Evolutionary conservation across 2,888 invertebrate species (phyloP).

Genomic region (Phasia obesa): DNA sequence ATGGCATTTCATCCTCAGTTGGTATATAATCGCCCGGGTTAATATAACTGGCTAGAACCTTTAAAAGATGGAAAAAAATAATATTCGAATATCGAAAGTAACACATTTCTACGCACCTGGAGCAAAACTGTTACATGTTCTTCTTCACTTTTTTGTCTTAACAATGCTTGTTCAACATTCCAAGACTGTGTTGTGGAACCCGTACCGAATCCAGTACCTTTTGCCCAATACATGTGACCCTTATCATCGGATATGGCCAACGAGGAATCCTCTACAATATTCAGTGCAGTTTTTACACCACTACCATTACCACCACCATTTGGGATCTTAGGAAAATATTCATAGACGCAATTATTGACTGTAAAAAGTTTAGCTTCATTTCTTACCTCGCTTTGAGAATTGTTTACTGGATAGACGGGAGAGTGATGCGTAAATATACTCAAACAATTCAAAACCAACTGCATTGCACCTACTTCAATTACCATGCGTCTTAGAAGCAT

Average conservation of each 20-base stretch:
- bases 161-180: constrained; percentile 97
- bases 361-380: not conserved
- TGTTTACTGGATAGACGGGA: constrained; percentile 83
- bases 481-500: constrained; percentile 89
- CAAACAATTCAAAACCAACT: constrained; percentile 92
- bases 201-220: constrained; percentile 98
- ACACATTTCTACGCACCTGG: constrained; percentile 82
- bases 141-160: constrained; percentile 94
- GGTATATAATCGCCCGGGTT: constrained; percentile 87
- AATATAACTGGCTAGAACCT: constrained; percentile 94
- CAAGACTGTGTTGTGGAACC: constrained; percentile 97
- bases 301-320: constrained; percentile 68
- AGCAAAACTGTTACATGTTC: constrained; percentile 95
- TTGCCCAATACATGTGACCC: constrained; percentile 95
- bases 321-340: constrained; percentile 16
- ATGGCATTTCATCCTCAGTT: constrained; percentile 80
- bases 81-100: no score
- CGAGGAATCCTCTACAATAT: constrained; percentile 79
- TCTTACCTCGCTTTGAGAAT: constrained; percentile 75
- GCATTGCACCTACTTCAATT: constrained; percentile 92
- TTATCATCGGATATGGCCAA: constrained; percentile 86
- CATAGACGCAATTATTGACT: not conserved
- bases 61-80: not conserved
- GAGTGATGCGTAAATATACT: constrained; percentile 94
- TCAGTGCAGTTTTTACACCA: constrained; percentile 73